Base-by-base conservation (phyloP, 2,888 invertebrate species). In the Oligia latruncula region DNA sequence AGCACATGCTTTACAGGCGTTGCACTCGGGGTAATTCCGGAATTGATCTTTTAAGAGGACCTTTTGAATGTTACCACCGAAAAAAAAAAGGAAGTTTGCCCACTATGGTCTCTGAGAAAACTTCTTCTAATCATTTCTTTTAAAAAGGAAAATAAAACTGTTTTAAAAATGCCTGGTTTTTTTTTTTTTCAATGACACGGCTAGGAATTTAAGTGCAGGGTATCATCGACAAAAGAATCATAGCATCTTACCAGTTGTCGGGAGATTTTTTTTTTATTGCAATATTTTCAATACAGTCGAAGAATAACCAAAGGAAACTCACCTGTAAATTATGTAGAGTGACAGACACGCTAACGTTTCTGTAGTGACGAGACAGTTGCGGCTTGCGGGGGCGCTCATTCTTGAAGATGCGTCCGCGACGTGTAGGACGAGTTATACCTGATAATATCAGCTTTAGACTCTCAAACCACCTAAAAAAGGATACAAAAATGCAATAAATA, bases 371-470 rank as follows among this genome's bases (percentile, higher is more conserved):
- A 88, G 99, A 99, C 8, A 99, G 97, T 89, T 99, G 99, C 84
- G 98, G 98, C 94, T 99, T 99, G 77, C 98, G 97, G 23, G 99
- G 98, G 20, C 98, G 97, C 72, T 98, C 97, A 92, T 98, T 98
- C 82, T 98, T 97, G 95, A 99, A 99, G 58, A 99, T 97, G 1
- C 97, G 97, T 0, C 99, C 99, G 89, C 99, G 97, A 17, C 99
- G 97, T 0, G 99, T 99, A 0, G 99, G 99, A 2, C 99, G 97
- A 2, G 99, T 99, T 0, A 99, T 99, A 0, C 98, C 98, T 0
- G 99, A 99, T 60, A 99, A 95, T 84, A 99, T 98, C 81, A 99
- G 97, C 95, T 99, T 99, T 55, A 99, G 97, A 92, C 99, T 99
- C 94, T 99, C 99, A 93, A 99, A 98, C 99, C 99, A 99, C 87